Base-by-base conservation (phyloP, 2,797 vertebrate genomes). In the Tragelaphus eurycerus region DNA sequence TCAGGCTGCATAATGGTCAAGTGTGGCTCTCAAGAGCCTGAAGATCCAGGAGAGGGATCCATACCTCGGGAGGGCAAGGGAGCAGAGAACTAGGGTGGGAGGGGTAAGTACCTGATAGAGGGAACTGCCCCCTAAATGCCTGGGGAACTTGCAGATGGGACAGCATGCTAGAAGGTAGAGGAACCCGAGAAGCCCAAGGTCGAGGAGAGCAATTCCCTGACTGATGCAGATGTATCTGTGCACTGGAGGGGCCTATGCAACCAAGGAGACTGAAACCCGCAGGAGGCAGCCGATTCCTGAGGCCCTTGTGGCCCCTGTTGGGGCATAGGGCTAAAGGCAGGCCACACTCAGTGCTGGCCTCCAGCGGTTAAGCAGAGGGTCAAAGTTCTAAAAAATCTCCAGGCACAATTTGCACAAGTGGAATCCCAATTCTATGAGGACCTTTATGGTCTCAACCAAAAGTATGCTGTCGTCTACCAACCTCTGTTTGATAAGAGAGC, bases 191-290 rank as follows among this genome's bases (percentile, higher is more conserved):
- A 38, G 14, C 12, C 2, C 13, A 29, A 1, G 4, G 10, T 29
- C 0, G 2, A n/a, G 31, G 50, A 3, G 11, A 1, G 55, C 1
- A 9, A 60, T 2, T 10, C 4, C 14, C 25, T 78, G 23, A 25
- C n/a, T 50, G 38, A n/a, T 86, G 16, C 48, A 74, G 71, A 74
- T 74, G 71, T 74, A 74, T 25, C 21, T 74, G 71, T 74, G 38
- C 38, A 43, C 21, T 25, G 38, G 71, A 74, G n/a, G 27, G 6
- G 4, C 27, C 25, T 79, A 12, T 78, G 21, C 19, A 34, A 14
- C 2, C 0, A 0, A 82, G 27, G 3, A 19, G 9, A 1, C 62
- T 6, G 15, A 86, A 34, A 38, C 60, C 31, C 15, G 50, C 17
- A 14, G 85, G 43, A 11, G 4, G 10, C 15, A 29, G 6, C n/a